These are phyloP conservation scores for Drosophila carrolli DNA, from an alignment of 1,140 invertebrate species.

Conservation along the genomic window DNA sequence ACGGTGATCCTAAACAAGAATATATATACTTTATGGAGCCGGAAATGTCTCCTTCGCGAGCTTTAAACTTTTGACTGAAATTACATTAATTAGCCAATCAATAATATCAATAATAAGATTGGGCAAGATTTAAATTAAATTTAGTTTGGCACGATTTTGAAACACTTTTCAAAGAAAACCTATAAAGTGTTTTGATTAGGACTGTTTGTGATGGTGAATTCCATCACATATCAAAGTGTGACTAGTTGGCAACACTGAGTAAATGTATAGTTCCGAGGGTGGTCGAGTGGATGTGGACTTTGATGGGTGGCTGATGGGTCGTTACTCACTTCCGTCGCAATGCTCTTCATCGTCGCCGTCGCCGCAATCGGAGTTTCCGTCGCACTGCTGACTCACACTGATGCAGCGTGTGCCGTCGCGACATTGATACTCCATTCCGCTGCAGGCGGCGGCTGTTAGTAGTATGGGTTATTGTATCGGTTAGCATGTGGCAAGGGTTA, in stretches of 20 bases:
- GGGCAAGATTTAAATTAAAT: too few species aligned
- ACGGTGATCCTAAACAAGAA: too few species aligned
- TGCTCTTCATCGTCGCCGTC: constrained; percentile 90
- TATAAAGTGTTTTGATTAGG: too few species aligned
- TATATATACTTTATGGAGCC: too few species aligned
- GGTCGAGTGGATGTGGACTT: background rate
- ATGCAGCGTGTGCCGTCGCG: constrained; percentile 86
- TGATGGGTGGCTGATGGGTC: constrained; percentile 3
- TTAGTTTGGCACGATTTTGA: too few species aligned
- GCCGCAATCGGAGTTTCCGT: constrained; percentile 89
- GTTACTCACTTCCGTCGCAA: constrained; percentile 86
- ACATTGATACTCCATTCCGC: constrained; percentile 87
- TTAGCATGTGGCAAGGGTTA: constrained; percentile 26
- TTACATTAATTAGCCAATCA: too few species aligned
- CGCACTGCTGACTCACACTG: constrained; percentile 86
- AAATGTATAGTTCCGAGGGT: constrained; percentile 1
- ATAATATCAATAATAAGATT: too few species aligned
- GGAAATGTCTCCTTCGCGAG: too few species aligned
- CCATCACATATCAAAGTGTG: too few species aligned
- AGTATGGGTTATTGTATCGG: constrained; percentile 50
- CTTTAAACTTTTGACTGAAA: too few species aligned
- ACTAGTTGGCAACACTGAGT: constrained; percentile 1
- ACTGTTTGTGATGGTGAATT: too few species aligned
- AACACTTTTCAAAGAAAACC: too few species aligned
- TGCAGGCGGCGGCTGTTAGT: constrained; percentile 86